A percentile compares a stretch with the other conserved stretches of the same genome.
Evolutionary conservation across 1,140 invertebrate species (phyloP).

Genomic region (Calliphora vicina): DNA sequence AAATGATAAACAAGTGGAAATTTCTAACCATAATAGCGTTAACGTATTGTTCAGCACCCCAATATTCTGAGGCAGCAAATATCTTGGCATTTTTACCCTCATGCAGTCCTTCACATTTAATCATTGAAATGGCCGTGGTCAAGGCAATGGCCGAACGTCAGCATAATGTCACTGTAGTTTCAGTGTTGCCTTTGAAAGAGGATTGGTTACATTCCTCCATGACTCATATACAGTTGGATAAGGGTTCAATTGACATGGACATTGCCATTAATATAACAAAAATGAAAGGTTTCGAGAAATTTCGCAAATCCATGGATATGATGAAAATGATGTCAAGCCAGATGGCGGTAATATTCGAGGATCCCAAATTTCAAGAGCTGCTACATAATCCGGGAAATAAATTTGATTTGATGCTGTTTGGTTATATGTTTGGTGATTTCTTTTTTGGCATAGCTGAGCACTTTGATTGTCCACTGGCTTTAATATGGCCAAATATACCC

Average conservation of each 20-base stretch:
- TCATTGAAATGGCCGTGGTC: conserved; percentile 41
- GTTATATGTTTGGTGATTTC: conserved; percentile 57
- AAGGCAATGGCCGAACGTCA: conserved; percentile 42
- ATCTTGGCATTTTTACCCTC: conserved; percentile 46
- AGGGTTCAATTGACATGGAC: neutral
- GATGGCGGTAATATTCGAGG: conserved; percentile 41
- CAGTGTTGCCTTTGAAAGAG: neutral
- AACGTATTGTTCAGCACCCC: neutral
- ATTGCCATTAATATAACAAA: neutral
- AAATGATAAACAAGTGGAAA: neutral
- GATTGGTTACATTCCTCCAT: neutral
- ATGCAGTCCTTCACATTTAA: conserved; percentile 44
- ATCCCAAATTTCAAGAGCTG: conserved; percentile 38
- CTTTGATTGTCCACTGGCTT: conserved; percentile 49
- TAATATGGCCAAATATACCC: conserved; percentile 49
- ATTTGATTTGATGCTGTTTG: conserved; percentile 50
- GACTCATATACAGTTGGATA: neutral
- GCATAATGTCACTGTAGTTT: conserved; percentile 46
- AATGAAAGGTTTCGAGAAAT: neutral
- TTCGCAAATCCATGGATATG: neutral
- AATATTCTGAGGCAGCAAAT: neutral
- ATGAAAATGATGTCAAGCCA: neutral
- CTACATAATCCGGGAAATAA: conserved; percentile 34
- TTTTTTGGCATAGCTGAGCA: conserved; percentile 54
- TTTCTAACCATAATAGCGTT: neutral